Conservation (phyloP, 2,113 vertebrate genomes). For the Cichladusa arquata region DNA sequence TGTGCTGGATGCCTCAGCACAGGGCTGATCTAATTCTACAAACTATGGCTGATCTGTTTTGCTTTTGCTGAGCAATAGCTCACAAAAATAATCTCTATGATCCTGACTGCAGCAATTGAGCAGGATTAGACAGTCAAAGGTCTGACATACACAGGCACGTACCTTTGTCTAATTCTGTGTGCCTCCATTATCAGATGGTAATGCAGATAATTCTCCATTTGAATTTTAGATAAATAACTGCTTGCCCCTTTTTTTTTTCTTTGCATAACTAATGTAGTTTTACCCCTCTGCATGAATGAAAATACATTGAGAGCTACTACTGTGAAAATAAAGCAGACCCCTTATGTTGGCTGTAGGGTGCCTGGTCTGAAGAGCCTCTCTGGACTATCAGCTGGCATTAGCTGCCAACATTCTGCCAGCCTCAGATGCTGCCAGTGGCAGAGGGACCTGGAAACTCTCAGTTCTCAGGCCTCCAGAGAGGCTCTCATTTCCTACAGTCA, state of each 20-base stretch:
- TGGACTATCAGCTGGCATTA: background rate
- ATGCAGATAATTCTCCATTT: background rate
- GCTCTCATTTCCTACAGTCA: background rate
- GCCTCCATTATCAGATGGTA: background rate
- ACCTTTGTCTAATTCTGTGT: constrained; percentile 1
- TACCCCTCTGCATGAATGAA: background rate
- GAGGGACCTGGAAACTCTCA: background rate
- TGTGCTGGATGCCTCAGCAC: background rate
- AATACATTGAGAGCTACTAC: background rate
- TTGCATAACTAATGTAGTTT: background rate
- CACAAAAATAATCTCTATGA: constrained; percentile 31
- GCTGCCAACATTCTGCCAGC: background rate
- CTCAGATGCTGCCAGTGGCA: background rate
- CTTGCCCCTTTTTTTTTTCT: background rate
- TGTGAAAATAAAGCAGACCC: background rate
- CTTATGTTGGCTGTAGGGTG: background rate
- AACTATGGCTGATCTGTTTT: constrained; percentile 29
- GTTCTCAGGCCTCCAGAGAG: background rate
- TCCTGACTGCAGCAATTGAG: constrained; percentile 28
- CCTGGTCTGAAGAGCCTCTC: background rate
- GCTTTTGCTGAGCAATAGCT: constrained; percentile 49
- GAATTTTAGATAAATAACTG: background rate
- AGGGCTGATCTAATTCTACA: constrained; percentile 35
- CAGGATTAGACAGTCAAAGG: constrained; percentile 46
- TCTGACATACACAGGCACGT: background rate